Conservation (phyloP, 2,113 vertebrate species). For the Ivindomyrus marchei region DNA sequence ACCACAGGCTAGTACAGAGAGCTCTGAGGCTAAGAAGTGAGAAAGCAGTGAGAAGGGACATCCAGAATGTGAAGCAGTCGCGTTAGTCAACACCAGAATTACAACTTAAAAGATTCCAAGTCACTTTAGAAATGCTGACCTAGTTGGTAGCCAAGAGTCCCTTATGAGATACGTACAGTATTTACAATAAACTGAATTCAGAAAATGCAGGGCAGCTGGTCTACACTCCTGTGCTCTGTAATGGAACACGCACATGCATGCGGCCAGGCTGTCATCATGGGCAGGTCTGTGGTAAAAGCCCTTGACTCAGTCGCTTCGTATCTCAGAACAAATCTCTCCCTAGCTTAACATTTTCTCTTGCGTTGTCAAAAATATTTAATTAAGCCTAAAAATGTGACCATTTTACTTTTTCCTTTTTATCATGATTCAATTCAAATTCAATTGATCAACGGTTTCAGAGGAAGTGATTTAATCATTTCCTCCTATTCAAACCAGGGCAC, state of each 20-base stretch:
- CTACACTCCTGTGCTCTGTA: neutral
- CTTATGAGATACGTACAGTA: neutral
- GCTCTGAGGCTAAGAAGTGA: neutral
- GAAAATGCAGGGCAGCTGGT: neutral
- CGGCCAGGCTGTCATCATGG: neutral
- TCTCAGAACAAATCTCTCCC: neutral
- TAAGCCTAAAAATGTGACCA: neutral
- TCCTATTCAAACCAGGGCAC: neutral
- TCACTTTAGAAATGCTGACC: neutral
- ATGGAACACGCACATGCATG: neutral
- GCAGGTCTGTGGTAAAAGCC: neutral
- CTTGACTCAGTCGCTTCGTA: neutral
- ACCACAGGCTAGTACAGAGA: neutral
- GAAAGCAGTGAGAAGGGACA: neutral
- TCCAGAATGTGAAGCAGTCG: neutral
- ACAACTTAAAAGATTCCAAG: neutral
- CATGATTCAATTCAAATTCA: neutral
- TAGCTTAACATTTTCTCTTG: neutral
- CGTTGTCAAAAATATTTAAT: neutral
- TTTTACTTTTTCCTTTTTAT: neutral
- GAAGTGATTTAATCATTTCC: neutral
- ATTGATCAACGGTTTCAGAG: neutral
- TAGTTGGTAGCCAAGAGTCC: constrained; percentile 1
- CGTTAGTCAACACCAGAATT: neutral
- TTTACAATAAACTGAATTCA: constrained; percentile 9